A percentile compares a stretch with the other conserved stretches of the same genome.
These are phyloP conservation scores for Proisotoma minuta DNA, from an alignment of 2,888 invertebrate genomes.

Conservation along the genomic window DNA sequence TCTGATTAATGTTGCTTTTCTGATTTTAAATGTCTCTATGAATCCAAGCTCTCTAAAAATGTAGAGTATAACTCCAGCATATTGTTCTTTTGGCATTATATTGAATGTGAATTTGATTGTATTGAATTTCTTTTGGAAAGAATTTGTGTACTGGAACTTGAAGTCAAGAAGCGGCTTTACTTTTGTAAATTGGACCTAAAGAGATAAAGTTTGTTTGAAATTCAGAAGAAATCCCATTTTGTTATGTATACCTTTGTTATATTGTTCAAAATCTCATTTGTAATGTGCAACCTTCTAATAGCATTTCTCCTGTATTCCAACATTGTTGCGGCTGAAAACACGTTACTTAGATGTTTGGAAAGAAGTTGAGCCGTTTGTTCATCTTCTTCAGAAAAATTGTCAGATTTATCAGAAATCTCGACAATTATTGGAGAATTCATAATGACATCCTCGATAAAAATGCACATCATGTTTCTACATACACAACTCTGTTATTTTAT, in stretches of 20 bases:
- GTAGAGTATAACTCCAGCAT: conserved; percentile 19
- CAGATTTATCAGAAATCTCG: conserved; percentile 14
- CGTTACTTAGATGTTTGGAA: conserved; percentile 13
- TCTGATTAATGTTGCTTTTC: conserved; percentile 18
- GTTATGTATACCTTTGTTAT: not conserved
- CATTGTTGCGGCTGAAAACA: conserved; percentile 13
- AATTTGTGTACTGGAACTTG: conserved; percentile 17
- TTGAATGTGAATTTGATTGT: conserved; percentile 19
- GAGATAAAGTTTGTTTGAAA: too few relatives aligned
- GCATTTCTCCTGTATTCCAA: conserved; percentile 24
- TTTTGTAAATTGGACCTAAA: conserved; percentile 14
- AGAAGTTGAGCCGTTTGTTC: conserved; percentile 20
- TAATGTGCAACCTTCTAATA: conserved; percentile 8
- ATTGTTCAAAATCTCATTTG: not conserved
- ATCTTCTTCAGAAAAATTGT: conserved; percentile 19
- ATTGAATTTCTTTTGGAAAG: conserved; percentile 11
- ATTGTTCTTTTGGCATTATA: conserved; percentile 22
- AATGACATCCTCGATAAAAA: conserved; percentile 18
- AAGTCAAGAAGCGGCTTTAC: conserved; percentile 24
- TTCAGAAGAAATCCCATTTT: not conserved
- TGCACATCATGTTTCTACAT: conserved; percentile 19
- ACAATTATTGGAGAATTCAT: conserved; percentile 21
- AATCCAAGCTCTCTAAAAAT: conserved; percentile 26
- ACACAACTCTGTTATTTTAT: too few relatives aligned
- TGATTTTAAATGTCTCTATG: conserved; percentile 18